Percentiles rank a stretch among this genome's conserved stretches.
Evolutionary conservation across 2,797 vertebrate genomes (phyloP).

Genomic region (Paedocypris micromegethes): DNA sequence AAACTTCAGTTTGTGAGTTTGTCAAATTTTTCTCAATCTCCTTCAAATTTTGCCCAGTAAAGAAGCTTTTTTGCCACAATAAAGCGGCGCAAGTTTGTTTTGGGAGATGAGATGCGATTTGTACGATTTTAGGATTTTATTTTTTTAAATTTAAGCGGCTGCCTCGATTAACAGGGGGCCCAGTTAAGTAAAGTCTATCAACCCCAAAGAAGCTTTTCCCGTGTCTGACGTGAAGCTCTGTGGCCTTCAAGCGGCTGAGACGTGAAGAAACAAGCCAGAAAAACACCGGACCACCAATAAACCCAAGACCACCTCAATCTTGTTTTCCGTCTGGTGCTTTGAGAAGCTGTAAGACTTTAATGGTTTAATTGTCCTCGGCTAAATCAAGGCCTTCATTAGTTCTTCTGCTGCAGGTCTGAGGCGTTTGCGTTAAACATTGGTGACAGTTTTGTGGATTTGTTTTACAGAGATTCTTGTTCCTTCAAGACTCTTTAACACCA

Average conservation of each 20-base stretch:
- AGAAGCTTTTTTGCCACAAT: too few species aligned
- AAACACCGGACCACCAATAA: constrained; percentile 70
- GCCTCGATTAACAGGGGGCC: too few species aligned
- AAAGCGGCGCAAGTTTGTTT: too few species aligned
- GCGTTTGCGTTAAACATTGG: constrained; percentile 71
- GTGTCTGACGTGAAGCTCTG: not conserved
- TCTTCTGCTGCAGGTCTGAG: constrained; percentile 76
- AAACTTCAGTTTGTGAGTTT: too few species aligned
- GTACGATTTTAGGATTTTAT: too few species aligned
- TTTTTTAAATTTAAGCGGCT: too few species aligned
- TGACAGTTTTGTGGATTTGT: constrained; percentile 56
- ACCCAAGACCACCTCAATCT: constrained; percentile 72
- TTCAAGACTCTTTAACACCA: constrained; percentile 54
- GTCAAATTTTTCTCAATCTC: too few species aligned
- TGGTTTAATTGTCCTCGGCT: constrained; percentile 78
- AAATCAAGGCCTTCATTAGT: constrained; percentile 76
- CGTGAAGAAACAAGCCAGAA: constrained; percentile 40
- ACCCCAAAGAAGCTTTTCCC: too few species aligned
- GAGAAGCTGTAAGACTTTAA: constrained; percentile 75
- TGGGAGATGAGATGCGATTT: too few species aligned
- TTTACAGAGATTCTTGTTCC: constrained; percentile 47
- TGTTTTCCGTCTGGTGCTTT: constrained; percentile 70
- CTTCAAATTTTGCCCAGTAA: too few species aligned
- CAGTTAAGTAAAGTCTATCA: too few species aligned
- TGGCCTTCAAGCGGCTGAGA: constrained; percentile 43